These are phyloP conservation scores for Keiferia lycopersicella DNA, from an alignment of 2,888 invertebrate species.

Conservation along the genomic window DNA sequence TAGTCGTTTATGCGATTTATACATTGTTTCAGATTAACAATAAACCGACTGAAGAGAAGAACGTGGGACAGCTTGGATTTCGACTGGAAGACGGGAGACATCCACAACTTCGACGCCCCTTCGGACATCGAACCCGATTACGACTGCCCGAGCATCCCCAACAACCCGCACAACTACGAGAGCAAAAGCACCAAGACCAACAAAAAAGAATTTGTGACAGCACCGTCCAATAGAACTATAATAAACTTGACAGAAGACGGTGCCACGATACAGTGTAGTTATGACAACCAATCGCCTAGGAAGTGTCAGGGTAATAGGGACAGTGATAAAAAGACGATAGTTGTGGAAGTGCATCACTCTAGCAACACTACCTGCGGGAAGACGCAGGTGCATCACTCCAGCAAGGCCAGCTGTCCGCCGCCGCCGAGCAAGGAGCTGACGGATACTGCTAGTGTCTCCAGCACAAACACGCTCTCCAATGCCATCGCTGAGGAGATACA, in stretches of 20 bases:
- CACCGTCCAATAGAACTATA: slow-evolving; percentile 85
- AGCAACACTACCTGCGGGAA: slow-evolving; percentile 60
- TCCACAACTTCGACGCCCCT: slow-evolving; percentile 75
- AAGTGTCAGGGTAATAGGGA: slow-evolving; percentile 63
- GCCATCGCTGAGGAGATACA: slow-evolving; percentile 77
- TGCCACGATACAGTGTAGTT: slow-evolving; percentile 86
- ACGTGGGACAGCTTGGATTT: slow-evolving; percentile 84
- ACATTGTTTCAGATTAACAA: slow-evolving; percentile 62
- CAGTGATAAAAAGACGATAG: slow-evolving; percentile 83
- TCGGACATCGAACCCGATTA: slow-evolving; percentile 76
- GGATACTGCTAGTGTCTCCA: slow-evolving; percentile 63
- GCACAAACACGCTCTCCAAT: slow-evolving; percentile 70
- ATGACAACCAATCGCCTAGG: slow-evolving; percentile 69
- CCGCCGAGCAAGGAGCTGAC: slow-evolving; percentile 56
- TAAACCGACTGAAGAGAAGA: slow-evolving; percentile 72
- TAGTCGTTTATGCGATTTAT: neutral
- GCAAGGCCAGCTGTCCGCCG: slow-evolving; percentile 56
- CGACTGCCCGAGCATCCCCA: slow-evolving; percentile 74
- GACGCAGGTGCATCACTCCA: slow-evolving; percentile 81
- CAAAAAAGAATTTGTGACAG: slow-evolving; percentile 59
- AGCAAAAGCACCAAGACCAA: slow-evolving; percentile 50
- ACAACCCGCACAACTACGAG: slow-evolving; percentile 72
- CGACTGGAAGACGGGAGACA: slow-evolving; percentile 76
- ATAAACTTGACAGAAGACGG: slow-evolving; percentile 87
- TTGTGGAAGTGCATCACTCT: slow-evolving; percentile 87